Base-by-base conservation (phyloP, 2,113 vertebrate genomes). In the Otus sunia region DNA sequence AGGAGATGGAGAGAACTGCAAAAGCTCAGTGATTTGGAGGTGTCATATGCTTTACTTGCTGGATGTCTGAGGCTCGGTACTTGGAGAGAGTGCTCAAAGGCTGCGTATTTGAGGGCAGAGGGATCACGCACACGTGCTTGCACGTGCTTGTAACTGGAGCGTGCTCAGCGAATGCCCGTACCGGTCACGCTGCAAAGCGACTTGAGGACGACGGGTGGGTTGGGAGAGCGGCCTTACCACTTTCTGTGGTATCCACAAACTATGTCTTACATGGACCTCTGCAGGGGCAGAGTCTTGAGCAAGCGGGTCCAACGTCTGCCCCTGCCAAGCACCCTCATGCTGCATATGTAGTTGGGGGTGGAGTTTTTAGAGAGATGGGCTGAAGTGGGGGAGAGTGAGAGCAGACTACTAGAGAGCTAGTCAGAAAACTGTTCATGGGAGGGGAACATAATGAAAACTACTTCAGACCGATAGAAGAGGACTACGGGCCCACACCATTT, bases 121-220 rank as follows among this genome's bases (percentile, higher is more conserved):
- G 58, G 13, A 20, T 22, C 3, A 1, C 2, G 25, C 11, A 2
- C 4, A 2, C 2, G 10, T 18, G 17, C 71, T 78, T 53, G 32
- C 30, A 3, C 0, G 0, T 1, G 1, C 47, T 72, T 22, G 4
- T 15, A 32, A 69, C 43, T 5, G 5, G 13, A 41, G 18, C 6
- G 1, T 5, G 0, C 27, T 19, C 39, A 9, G 37, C 1, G 3
- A 37, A 30, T 2, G 13, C 41, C 20, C 2, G 1, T 50, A 15
- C 21, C 0, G 3, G 27, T 49, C 12, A 4, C 0, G 1, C 19
- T 32, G n/a, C 12, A 1, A 5, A 29, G 56, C 1, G 15, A 9
- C 43, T 30, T 4, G 68, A 49, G 60, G 47, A 45, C 0, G 0
- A 16, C 15, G 1, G 37, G n/a, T 29, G 41, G 15, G 26, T 37